These are phyloP conservation scores for Cossypha niveicapilla DNA, from an alignment of 2,797 vertebrate genomes.

Conservation along the genomic window DNA sequence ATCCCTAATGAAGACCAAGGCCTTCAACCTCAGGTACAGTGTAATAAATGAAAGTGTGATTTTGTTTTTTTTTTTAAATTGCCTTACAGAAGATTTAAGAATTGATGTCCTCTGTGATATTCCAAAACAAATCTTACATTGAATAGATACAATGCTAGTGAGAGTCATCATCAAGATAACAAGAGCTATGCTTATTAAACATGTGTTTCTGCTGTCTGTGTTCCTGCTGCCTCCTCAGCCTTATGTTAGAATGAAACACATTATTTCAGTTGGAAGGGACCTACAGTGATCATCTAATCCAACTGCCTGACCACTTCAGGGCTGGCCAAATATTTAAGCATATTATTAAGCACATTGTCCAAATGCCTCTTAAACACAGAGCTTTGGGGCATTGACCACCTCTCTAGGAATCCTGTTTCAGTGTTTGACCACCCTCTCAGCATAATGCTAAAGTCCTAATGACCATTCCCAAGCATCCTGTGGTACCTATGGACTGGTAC, in stretches of 20 bases:
- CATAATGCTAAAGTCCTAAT: background rate
- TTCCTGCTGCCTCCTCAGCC: background rate
- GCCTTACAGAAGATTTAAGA: background rate
- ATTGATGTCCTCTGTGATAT: background rate
- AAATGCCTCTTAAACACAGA: background rate
- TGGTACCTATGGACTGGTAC: background rate
- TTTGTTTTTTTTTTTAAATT: background rate
- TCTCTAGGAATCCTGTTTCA: background rate
- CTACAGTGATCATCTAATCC: background rate
- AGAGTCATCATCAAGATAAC: background rate
- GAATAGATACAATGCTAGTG: background rate
- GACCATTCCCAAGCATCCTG: background rate
- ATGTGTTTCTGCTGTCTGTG: background rate
- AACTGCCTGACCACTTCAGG: background rate
- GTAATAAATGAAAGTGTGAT: background rate
- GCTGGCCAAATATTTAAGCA: background rate
- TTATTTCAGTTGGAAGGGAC: background rate
- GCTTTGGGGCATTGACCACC: background rate
- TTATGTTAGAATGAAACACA: background rate
- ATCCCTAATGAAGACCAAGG: slow-evolving; percentile 73
- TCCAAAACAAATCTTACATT: background rate
- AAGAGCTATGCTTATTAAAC: background rate
- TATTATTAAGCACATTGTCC: background rate
- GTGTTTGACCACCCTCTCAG: background rate
- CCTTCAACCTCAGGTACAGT: slow-evolving; percentile 82